Conservation (phyloP, 2,113 vertebrate genomes). For the Hippocampus comes region DNA sequence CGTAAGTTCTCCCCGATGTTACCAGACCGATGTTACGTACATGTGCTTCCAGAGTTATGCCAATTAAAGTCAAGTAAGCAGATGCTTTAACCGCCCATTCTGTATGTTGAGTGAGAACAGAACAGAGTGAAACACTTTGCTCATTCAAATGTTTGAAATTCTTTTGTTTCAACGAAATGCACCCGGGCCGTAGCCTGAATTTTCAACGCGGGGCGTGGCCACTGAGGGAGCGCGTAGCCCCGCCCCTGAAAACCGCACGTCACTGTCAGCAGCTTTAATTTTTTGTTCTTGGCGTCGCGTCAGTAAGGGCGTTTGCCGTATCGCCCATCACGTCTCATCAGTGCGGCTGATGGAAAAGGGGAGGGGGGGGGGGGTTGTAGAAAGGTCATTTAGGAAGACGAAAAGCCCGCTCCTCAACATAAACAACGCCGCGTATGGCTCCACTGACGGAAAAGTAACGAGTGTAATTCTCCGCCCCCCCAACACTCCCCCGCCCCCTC, state of each 20-base stretch:
- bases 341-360: conserved; percentile 56
- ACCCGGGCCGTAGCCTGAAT: too few species aligned
- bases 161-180: too few species aligned
- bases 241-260: neutral
- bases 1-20: too few species aligned
- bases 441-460: conserved; percentile 63
- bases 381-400: conserved; percentile 60
- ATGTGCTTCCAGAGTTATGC: too few species aligned
- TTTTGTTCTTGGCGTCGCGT: neutral
- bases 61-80: too few species aligned
- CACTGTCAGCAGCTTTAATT: neutral
- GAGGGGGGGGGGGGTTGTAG: conserved; percentile 49
- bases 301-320: neutral
- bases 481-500: conserved; percentile 28
- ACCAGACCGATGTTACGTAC: too few species aligned
- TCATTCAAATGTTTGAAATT: too few species aligned
- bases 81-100: too few species aligned
- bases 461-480: conserved; percentile 49
- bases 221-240: too few species aligned
- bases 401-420: conserved; percentile 62
- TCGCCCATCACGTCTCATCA: conserved; percentile 50
- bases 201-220: too few species aligned
- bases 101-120: too few species aligned
- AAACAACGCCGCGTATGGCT: conserved; percentile 59
- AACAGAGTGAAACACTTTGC: too few species aligned